Evolutionary conservation across 2,888 invertebrate genomes (phyloP).

Genomic region (Morpho helenor): DNA sequence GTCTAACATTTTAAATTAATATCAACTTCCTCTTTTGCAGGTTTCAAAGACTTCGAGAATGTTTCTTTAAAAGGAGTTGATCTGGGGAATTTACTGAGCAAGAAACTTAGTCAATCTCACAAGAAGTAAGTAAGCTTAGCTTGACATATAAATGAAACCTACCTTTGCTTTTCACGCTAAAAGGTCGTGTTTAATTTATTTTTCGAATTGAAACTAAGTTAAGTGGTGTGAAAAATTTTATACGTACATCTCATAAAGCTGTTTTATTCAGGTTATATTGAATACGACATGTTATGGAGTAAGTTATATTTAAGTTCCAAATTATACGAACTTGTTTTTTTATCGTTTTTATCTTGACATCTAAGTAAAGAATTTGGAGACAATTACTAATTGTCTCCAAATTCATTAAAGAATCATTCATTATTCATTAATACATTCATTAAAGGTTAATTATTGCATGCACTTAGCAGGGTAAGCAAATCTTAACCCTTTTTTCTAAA

Average conservation of each 20-base stretch:
- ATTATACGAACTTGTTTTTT: too few relatives aligned
- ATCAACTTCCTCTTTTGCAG: conserved; percentile 35
- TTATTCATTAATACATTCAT: too few relatives aligned
- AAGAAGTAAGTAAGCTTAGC: conserved; percentile 45
- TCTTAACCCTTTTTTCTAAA: too few relatives aligned
- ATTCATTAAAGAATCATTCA: too few relatives aligned
- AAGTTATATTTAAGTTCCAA: too few relatives aligned
- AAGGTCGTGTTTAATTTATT: conserved; percentile 4
- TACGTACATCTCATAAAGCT: background rate
- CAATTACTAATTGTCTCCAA: too few relatives aligned
- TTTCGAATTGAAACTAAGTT: conserved; percentile 2
- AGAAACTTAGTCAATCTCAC: conserved; percentile 37
- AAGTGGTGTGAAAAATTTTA: background rate
- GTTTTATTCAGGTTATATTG: too few relatives aligned
- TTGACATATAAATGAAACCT: conserved; percentile 18
- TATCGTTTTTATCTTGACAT: too few relatives aligned
- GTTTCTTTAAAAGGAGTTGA: conserved; percentile 27
- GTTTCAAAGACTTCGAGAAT: conserved; percentile 31
- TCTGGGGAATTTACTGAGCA: conserved; percentile 40
- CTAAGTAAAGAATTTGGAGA: too few relatives aligned
- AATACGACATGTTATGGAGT: too few relatives aligned
- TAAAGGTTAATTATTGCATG: too few relatives aligned
- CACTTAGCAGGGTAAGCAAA: too few relatives aligned
- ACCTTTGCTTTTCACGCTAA: conserved; percentile 1
- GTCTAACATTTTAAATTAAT: background rate